phyloP scores from a whole-genome alignment of 1,140 invertebrate species.

The Ylistrum balloti region DNA sequence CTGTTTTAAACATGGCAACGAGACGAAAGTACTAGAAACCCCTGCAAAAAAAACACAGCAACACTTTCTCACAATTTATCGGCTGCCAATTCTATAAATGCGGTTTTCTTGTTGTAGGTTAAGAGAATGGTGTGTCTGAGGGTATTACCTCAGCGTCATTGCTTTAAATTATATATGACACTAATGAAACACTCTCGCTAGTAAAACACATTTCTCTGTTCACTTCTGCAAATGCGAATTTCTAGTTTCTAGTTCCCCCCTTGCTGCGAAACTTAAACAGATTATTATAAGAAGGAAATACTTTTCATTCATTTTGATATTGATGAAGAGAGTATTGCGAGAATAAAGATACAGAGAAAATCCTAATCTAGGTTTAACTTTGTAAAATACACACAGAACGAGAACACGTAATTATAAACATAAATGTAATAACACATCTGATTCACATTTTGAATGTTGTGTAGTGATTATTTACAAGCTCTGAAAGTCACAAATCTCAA shows the following conservation, averaged over 20 bases:
- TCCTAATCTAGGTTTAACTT: too few species aligned
- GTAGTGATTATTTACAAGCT: too few species aligned
- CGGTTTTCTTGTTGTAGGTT: not conserved
- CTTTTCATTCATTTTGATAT: too few species aligned
- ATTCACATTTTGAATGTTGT: too few species aligned
- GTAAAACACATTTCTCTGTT: not conserved
- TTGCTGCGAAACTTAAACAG: too few species aligned
- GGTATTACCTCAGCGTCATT: not conserved
- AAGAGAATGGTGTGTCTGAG: not conserved
- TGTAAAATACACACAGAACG: too few species aligned
- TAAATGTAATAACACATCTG: too few species aligned
- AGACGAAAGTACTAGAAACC: not conserved
- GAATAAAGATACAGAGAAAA: too few species aligned
- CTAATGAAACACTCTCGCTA: not conserved
- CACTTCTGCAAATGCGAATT: not conserved
- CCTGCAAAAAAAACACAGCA: not conserved
- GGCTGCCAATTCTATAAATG: conserved; percentile 8
- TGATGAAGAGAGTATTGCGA: too few species aligned
- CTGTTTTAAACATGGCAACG: not conserved
- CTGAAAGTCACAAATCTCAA: too few species aligned
- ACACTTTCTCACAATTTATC: not conserved
- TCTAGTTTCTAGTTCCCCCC: not conserved
- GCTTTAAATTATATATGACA: not conserved
- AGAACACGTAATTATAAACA: too few species aligned
- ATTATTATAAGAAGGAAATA: too few species aligned